Evolutionary conservation across 2,797 vertebrate genomes (phyloP), one percentile per base, ranked within the genome.

Genomic region (Cynopterus sphinx): DNA sequence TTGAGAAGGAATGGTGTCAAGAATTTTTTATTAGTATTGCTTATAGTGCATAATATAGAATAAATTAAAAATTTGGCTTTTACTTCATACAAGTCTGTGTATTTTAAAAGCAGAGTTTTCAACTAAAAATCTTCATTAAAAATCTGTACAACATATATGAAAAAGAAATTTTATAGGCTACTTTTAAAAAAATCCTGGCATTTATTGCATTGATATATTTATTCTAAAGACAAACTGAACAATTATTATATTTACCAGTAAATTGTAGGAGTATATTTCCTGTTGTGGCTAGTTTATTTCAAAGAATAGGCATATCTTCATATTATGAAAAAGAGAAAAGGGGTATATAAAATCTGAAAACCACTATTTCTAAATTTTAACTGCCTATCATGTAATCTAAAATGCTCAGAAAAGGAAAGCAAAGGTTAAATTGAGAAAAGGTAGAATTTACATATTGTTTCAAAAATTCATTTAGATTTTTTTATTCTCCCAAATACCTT

Each of bases 231-330:
- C 55, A 61, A 93, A 31, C 8, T n/a, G 31, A 31, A 28, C n/a
- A 93, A 39, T 87, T 86, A 39, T 26, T 85, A 41, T 33, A 75
- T 77, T 91, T 81, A 24, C 36, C 57, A 96, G n/a, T 68, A 87
- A 85, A 78, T 59, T 82, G 6, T 78, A 63, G 81, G 78, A 95
- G 81, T 92, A 79, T 3, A 9, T 90, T 79, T 43, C 9, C 93
- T 97, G 74, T 83, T 51, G 31, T 2, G 70, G 49, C 65, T 49
- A 95, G 95, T 97, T 98, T 98, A 75, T 98, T 97, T 98, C 55
- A 94, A 93, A 95, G 53, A 53, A 65, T 90, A 96, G 75, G 90
- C 96, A 87, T 83, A 74, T 17, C 49, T 89, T 75, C 36, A 71
- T 71, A 97, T 97, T 67, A 90, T 90, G 84, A 28, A 88, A 88